These are phyloP conservation scores for Furcifer pardalis DNA, from an alignment of 2,797 vertebrate species.

Conservation along the genomic window DNA sequence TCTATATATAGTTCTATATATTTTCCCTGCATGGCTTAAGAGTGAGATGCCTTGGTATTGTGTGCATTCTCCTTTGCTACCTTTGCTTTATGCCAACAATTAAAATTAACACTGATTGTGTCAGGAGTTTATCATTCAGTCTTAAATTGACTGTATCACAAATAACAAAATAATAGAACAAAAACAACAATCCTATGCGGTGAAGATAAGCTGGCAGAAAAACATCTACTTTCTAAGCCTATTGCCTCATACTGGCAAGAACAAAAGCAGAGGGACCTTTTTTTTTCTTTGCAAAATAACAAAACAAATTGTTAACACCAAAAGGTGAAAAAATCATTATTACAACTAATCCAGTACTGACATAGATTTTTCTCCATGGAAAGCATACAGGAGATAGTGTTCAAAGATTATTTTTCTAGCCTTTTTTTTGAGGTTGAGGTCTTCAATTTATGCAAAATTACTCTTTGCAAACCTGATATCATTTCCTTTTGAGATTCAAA, in stretches of 20 bases:
- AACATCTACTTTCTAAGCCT: background rate
- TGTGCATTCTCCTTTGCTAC: too few relatives aligned
- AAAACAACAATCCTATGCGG: background rate
- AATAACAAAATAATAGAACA: background rate
- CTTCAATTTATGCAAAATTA: too few relatives aligned
- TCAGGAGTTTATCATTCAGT: background rate
- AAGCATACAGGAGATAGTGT: too few relatives aligned
- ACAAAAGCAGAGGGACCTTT: background rate
- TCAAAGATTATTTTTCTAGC: too few relatives aligned
- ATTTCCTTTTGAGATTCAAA: too few relatives aligned
- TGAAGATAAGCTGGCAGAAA: background rate
- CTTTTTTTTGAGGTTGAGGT: too few relatives aligned
- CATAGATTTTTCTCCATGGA: background rate
- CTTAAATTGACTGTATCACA: background rate
- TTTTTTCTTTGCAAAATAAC: background rate
- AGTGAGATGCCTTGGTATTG: too few relatives aligned
- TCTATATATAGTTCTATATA: too few relatives aligned
- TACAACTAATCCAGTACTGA: background rate
- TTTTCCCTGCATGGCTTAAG: too few relatives aligned
- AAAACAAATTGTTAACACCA: background rate
- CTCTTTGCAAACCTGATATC: too few relatives aligned
- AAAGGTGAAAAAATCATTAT: background rate
- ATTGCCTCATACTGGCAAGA: background rate
- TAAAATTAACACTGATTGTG: background rate
- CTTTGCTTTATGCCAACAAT: constrained; percentile 3